These are phyloP conservation scores for Sitta carolinensis DNA, from an alignment of 2,797 vertebrate species.

Conservation along the genomic window DNA sequence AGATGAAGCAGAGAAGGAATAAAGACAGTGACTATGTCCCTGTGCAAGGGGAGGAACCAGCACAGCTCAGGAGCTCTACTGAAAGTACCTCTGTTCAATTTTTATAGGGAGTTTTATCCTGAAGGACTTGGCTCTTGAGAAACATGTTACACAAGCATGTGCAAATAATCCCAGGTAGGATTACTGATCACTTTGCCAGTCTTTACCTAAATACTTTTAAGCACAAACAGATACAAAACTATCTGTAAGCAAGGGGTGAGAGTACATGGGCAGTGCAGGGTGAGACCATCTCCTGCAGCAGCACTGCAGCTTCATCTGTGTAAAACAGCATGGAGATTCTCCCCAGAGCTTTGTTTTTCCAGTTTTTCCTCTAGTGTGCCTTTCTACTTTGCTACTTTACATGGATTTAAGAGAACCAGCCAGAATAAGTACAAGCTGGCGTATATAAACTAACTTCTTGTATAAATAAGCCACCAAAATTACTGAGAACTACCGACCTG, in stretches of 20 bases:
- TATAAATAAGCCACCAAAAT: slow-evolving; percentile 11
- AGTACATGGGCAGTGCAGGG: background rate
- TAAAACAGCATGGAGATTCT: background rate
- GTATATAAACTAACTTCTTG: background rate
- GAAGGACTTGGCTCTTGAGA: background rate
- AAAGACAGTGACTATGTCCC: background rate
- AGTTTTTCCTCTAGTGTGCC: background rate
- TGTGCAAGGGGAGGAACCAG: background rate
- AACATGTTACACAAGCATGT: fast-evolving
- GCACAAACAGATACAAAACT: background rate
- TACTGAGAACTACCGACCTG: background rate
- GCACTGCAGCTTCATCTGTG: background rate
- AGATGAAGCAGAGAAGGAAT: background rate
- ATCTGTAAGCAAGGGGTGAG: background rate
- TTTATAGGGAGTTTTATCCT: background rate
- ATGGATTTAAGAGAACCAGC: background rate
- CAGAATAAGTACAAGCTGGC: background rate
- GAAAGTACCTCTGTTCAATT: background rate
- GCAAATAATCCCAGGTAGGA: background rate
- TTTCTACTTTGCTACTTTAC: background rate
- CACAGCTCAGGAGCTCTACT: background rate
- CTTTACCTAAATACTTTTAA: background rate
- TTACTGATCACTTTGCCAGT: background rate
- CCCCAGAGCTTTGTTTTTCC: background rate
- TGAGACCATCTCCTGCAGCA: background rate